Evolutionary conservation across 2,888 invertebrate species (phyloP).

Genomic region (Lycocerus yunnanus): DNA sequence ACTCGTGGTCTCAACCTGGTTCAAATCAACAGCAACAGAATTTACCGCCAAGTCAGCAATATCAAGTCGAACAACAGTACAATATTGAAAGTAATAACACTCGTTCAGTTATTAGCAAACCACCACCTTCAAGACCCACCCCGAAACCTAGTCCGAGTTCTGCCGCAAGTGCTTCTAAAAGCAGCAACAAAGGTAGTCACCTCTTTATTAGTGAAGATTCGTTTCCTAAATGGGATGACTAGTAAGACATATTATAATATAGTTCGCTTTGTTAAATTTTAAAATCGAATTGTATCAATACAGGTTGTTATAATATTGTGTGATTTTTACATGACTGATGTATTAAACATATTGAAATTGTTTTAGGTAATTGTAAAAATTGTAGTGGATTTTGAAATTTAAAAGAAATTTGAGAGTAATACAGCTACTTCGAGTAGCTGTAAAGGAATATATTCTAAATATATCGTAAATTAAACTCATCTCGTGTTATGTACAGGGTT

Average conservation of each 20-base stretch:
- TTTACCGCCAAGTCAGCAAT: constrained; percentile 41
- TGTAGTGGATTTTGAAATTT: constrained; percentile 20
- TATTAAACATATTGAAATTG: constrained; percentile 29
- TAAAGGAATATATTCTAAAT: constrained; percentile 21
- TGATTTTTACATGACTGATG: constrained; percentile 34
- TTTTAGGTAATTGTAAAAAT: constrained; percentile 27
- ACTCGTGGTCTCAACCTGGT: constrained; percentile 49
- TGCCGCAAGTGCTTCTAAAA: constrained; percentile 38
- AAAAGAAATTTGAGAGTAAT: constrained; percentile 18
- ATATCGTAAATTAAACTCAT: constrained; percentile 11
- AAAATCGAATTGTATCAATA: constrained; percentile 34
- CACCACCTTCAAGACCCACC: constrained; percentile 32
- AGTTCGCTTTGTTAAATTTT: constrained; percentile 34
- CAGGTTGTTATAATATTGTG: constrained; percentile 35
- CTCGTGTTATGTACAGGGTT: constrained; percentile 8
- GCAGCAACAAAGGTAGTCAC: constrained; percentile 42
- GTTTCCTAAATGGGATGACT: constrained; percentile 72
- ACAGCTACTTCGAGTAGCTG: constrained; percentile 8
- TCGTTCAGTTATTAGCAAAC: constrained; percentile 50
- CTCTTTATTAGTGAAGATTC: constrained; percentile 64
- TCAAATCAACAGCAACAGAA: constrained; percentile 35
- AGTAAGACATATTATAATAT: constrained; percentile 44
- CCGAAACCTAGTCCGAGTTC: constrained; percentile 16
- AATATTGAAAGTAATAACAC: constrained; percentile 53
- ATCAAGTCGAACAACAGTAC: constrained; percentile 54